Base-by-base conservation (phyloP, 35 echinoderm and acorn worm genomes). In the Heliocidaris tuberculata region DNA sequence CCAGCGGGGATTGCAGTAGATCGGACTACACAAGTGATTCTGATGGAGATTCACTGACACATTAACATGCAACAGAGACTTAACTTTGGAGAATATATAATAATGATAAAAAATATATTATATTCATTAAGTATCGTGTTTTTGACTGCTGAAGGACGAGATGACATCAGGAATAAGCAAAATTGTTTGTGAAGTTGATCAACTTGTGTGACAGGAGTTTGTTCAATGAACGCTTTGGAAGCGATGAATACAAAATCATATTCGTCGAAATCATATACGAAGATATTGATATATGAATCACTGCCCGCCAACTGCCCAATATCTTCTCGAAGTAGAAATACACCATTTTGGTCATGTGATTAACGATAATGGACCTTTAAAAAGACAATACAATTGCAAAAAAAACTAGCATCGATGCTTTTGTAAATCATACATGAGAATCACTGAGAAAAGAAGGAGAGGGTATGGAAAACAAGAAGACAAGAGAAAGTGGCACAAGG, bases 1-100 rank as follows among this genome's bases (percentile, higher is more conserved):
- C 87, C 47, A 59, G 50, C 91, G 91, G 91, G 11, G 91, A 93
- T 93, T 93, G 91, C 50, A 93, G 91, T 59, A 93, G 50, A 48
- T 93, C 91, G 50, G 91, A 93, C 91, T 49, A 93, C 91, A 93
- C 91, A 48, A 93, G 91, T 48, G 91, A 93, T 48, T 93, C 91
- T 13, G 91, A 93, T 31, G 91, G 91, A 21, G 91, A 93, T 32
- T 93, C 91, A 29, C 32, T 93, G 50, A 93, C 91, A 48, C 91
- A 93, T 59, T 93, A 48, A 93, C 91, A 27, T 47, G 9, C 87
- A 47, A 32, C 87, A 89, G 47, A 89, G 47, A 89, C 31, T 11
- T 89, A 42, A 42, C 29, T 89, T 32, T 17, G 87, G 24, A 47
- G 24, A 32, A 89, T 89, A 42, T 48, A 89, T 27, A 24, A 32